phyloP scores from a whole-genome alignment of 2,797 vertebrate genomes.

The Enteromius fasciolatus region DNA sequence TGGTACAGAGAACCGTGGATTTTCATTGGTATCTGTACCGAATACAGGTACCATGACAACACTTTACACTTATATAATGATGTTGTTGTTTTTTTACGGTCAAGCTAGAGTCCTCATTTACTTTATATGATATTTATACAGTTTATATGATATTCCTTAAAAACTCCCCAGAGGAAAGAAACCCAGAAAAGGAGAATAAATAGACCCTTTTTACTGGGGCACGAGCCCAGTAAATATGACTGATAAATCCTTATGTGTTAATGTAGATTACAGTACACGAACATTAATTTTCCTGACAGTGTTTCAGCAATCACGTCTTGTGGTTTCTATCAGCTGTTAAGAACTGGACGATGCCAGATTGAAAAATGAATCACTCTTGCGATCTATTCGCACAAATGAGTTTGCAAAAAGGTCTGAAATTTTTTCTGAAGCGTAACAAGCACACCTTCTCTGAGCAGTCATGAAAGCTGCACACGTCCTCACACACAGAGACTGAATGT shows the following conservation, averaged over 20 bases:
- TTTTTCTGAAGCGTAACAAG: not conserved
- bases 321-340: not conserved
- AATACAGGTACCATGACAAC: too few relatives aligned
- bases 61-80: not conserved
- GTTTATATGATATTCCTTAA: not conserved
- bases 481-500: not conserved
- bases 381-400: not conserved
- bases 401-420: not conserved
- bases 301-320: not conserved
- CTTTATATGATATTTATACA: too few relatives aligned
- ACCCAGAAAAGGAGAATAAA: not conserved
- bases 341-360: not conserved
- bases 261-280: not conserved
- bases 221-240: not conserved
- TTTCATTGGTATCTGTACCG: too few relatives aligned
- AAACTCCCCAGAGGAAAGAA: not conserved
- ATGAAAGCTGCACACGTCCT: not conserved
- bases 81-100: not conserved
- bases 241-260: not conserved
- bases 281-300: not conserved
- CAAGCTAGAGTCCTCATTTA: too few relatives aligned
- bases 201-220: not conserved
- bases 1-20: too few relatives aligned
- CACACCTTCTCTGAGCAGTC: not conserved
- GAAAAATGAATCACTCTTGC: not conserved